phyloP scores from a whole-genome alignment of 1,140 invertebrate genomes.

The Formica exsecta region DNA sequence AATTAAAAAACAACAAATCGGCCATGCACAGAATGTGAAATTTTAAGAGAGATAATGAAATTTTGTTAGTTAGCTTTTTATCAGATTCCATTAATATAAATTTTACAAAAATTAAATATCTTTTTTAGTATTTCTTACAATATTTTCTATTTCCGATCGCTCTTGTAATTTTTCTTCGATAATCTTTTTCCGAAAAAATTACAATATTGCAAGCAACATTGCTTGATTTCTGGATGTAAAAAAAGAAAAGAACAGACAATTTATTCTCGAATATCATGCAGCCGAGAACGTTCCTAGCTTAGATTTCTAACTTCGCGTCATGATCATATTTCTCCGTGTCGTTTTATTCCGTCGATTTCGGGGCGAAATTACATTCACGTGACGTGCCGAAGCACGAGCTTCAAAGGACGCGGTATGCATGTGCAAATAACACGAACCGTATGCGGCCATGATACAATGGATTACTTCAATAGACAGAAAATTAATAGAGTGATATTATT shows the following conservation, averaged over 20 bases:
- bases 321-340: slow-evolving; percentile 14
- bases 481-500: slow-evolving; percentile 22
- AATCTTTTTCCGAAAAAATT: not conserved
- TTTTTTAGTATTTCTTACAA: not conserved
- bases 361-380: slow-evolving; percentile 33
- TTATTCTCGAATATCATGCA: not conserved
- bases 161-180: not conserved
- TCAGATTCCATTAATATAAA: not conserved
- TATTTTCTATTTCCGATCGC: not conserved
- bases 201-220: not conserved
- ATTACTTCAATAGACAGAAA: slow-evolving; percentile 32
- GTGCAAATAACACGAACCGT: not conserved
- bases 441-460: not conserved
- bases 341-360: slow-evolving; percentile 35
- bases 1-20: slow-evolving; percentile 44
- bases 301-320: slow-evolving; percentile 14
- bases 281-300: not conserved
- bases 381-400: slow-evolving; percentile 1
- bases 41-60: slow-evolving; percentile 20
- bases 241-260: not conserved
- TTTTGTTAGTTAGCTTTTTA: not conserved
- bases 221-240: not conserved
- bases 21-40: not conserved
- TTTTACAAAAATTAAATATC: not conserved
- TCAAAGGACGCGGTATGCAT: slow-evolving; percentile 10